Evolutionary conservation across 2,113 vertebrate genomes (phyloP).

Genomic region (Ictalurus punctatus): DNA sequence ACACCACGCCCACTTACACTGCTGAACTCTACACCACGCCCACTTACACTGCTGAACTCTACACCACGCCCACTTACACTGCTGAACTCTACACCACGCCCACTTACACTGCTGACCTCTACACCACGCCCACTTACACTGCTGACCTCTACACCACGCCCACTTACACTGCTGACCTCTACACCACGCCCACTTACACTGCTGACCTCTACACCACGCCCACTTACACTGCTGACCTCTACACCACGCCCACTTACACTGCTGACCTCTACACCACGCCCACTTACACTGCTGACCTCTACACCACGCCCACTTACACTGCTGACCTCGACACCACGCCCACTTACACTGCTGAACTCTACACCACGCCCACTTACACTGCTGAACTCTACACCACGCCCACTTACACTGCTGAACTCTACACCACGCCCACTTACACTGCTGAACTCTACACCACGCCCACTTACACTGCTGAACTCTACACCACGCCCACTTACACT

Average conservation of each 20-base stretch:
- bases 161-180: background rate
- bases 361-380: background rate
- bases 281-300: background rate
- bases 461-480: background rate
- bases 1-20: background rate
- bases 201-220: background rate
- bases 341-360: background rate
- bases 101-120: background rate
- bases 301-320: background rate
- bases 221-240: background rate
- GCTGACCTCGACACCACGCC: background rate
- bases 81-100: background rate
- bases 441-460: background rate
- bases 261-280: background rate
- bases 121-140: background rate
- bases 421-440: background rate
- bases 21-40: background rate
- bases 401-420: background rate
- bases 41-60: background rate
- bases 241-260: background rate
- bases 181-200: background rate
- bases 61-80: background rate
- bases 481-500: background rate
- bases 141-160: background rate
- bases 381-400: background rate